A percentile compares a stretch with the other conserved stretches of the same genome.
phyloP scores from a whole-genome alignment of 1,140 invertebrate genomes.

The Lysiphlebus fabarum region DNA sequence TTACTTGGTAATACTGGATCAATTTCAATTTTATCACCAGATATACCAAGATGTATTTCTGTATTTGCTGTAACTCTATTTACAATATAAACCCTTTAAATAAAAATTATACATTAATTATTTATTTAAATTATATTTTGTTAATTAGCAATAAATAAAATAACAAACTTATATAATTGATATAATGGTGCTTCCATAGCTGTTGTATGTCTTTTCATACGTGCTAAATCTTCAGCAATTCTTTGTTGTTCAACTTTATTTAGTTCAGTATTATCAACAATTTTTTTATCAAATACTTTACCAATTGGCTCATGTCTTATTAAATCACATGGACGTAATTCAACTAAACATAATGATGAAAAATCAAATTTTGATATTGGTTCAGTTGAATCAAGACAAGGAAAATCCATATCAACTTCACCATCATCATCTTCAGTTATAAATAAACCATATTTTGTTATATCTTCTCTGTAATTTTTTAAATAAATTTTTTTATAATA shows the following conservation, averaged over 20 bases:
- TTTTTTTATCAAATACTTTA: too few relatives aligned
- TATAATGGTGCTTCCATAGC: slow-evolving; percentile 80
- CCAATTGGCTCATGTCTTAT: slow-evolving; percentile 36
- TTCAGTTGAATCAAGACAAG: slow-evolving; percentile 82
- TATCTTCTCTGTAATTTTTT: slow-evolving; percentile 51
- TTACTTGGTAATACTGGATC: slow-evolving; percentile 72
- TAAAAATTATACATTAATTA: slow-evolving; percentile 17
- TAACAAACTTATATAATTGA: slow-evolving; percentile 65
- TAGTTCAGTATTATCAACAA: too few relatives aligned
- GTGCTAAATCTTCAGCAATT: slow-evolving; percentile 55
- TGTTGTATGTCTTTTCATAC: slow-evolving; percentile 68
- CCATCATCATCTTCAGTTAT: slow-evolving; percentile 96
- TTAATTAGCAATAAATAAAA: slow-evolving; percentile 8
- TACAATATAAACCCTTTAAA: slow-evolving; percentile 66
- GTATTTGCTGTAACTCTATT: slow-evolving; percentile 77
- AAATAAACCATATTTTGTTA: slow-evolving; percentile 77
- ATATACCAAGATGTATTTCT: slow-evolving; percentile 82
- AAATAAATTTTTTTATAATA: slow-evolving; percentile 3
- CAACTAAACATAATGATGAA: slow-evolving; percentile 80
- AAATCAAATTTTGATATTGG: slow-evolving; percentile 91
- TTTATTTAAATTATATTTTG: not conserved
- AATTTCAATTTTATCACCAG: slow-evolving; percentile 87
- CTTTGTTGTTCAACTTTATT: slow-evolving; percentile 44
- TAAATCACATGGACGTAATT: slow-evolving; percentile 59
- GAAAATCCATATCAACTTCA: slow-evolving; percentile 93